Evolutionary conservation across 2,113 vertebrate species (phyloP).

Genomic region (Echinops telfairi): DNA sequence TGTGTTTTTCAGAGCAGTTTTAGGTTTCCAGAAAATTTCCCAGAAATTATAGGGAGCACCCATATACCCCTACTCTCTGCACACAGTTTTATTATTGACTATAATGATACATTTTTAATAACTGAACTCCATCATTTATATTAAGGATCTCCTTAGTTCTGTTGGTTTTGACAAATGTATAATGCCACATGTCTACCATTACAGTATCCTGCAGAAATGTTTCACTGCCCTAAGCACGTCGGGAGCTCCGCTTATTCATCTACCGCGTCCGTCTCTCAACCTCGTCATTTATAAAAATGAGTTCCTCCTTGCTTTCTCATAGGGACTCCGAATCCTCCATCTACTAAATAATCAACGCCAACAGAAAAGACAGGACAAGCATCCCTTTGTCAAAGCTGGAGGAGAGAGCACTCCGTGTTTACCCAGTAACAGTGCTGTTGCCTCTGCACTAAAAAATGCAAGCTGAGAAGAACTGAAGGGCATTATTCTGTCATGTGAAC

Average conservation of each 20-base stretch:
- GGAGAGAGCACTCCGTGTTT: not conserved
- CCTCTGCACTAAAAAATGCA: not conserved
- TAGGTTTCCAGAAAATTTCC: not conserved
- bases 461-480: not conserved
- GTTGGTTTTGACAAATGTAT: not conserved
- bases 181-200: not conserved
- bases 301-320: not conserved
- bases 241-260: not conserved
- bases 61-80: not conserved
- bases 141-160: not conserved
- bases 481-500: rapidly evolving
- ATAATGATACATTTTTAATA: too few relatives aligned
- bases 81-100: not conserved
- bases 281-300: not conserved
- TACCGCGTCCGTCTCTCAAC: not conserved
- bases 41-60: not conserved
- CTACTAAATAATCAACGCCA: not conserved
- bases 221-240: not conserved
- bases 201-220: not conserved
- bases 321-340: not conserved
- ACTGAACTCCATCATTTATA: too few relatives aligned
- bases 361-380: not conserved
- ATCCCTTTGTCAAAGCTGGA: not conserved
- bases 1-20: not conserved
- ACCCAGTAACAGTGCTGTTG: not conserved